Percentiles rank a stretch among this genome's conserved stretches.
phyloP scores from a whole-genome alignment of 30 jellyfish, hydroid and myxozoan species.

The Cassiopea xamachana region DNA sequence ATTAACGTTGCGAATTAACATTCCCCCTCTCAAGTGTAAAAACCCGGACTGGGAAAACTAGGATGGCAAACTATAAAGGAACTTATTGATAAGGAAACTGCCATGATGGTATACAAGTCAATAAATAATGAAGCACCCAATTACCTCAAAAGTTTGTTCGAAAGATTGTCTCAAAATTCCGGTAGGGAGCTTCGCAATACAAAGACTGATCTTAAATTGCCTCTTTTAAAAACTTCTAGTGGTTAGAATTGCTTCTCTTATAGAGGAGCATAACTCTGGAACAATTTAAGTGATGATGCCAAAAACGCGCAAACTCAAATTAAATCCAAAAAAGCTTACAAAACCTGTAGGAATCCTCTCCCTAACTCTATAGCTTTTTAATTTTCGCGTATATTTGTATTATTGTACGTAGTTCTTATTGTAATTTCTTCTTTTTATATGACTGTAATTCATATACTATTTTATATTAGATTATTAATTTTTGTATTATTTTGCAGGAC shows the following conservation, averaged over 20 bases:
- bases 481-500: too few relatives aligned
- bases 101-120: neutral
- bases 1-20: too few relatives aligned
- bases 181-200: neutral
- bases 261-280: neutral
- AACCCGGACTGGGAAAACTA: too few relatives aligned
- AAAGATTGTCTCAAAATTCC: neutral
- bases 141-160: neutral
- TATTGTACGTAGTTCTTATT: neutral
- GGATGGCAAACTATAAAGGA: constrained; percentile 11
- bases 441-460: neutral
- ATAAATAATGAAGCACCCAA: neutral
- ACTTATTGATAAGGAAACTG: constrained; percentile 7
- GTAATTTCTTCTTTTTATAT: neutral
- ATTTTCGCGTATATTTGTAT: neutral
- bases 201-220: neutral
- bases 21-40: too few relatives aligned
- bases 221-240: neutral
- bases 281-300: neutral
- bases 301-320: neutral
- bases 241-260: neutral
- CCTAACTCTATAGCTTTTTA: neutral
- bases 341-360: neutral
- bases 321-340: neutral
- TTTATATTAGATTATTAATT: too few relatives aligned